Evolutionary conservation across 2,888 invertebrate genomes (phyloP).

Genomic region (Drosophila nr. medialis): DNA sequence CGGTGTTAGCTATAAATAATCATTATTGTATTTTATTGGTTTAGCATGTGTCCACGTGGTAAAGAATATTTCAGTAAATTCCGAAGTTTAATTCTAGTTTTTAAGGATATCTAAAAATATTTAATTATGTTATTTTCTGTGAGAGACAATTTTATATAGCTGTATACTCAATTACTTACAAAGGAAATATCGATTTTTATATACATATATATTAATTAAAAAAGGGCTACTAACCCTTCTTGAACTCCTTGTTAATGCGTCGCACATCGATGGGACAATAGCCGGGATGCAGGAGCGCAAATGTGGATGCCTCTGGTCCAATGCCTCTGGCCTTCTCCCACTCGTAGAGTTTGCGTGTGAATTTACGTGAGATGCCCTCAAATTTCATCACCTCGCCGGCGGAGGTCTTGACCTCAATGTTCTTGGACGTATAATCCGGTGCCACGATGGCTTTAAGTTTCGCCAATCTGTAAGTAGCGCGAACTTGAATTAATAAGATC

Average conservation of each 20-base stretch:
- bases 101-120: no score
- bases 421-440: conserved; percentile 86
- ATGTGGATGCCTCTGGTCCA: conserved; percentile 93
- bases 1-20: conserved; percentile 64
- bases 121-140: no score
- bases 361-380: conserved; percentile 94
- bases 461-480: conserved; percentile 70
- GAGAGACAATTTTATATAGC: no score
- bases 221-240: conserved; percentile 67
- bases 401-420: conserved; percentile 92
- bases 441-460: conserved; percentile 86
- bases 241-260: conserved; percentile 81
- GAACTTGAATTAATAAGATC: background rate
- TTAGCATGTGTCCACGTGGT: background rate
- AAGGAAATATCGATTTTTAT: no score
- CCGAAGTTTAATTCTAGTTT: background rate
- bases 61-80: background rate
- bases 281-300: conserved; percentile 89
- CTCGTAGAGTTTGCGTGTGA: conserved; percentile 94
- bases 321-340: conserved; percentile 96
- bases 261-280: conserved; percentile 85
- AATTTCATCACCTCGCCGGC: conserved; percentile 92
- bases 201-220: no score
- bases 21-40: background rate
- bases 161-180: no score